Conservation (phyloP, 30 jellyfish, hydroid and myxozoan species). For the Aurelia aurita complex sp. Pacific region DNA sequence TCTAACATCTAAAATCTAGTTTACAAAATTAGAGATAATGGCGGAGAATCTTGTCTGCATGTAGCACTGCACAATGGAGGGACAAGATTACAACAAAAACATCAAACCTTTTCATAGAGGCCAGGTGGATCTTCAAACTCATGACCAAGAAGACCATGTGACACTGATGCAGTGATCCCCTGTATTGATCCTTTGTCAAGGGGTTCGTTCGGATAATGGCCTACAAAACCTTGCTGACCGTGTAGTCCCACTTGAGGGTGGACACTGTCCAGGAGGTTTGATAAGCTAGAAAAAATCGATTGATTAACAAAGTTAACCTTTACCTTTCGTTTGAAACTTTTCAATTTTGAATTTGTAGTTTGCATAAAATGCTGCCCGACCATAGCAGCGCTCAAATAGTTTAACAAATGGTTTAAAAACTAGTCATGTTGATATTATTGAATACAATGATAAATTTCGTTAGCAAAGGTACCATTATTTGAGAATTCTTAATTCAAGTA, state of each 20-base stretch:
- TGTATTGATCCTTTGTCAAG: constrained; percentile 73
- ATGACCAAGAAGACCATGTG: constrained; percentile 75
- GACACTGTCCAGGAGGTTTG: constrained; percentile 80
- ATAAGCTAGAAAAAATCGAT: constrained; percentile 35
- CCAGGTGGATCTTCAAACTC: constrained; percentile 95
- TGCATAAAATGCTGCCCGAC: no score
- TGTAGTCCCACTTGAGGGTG: constrained; percentile 65
- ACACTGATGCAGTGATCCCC: constrained; percentile 50
- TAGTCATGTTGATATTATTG: no score
- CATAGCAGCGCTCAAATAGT: no score
- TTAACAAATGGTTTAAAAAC: no score
- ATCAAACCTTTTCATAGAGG: constrained; percentile 83
- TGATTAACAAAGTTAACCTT: no score
- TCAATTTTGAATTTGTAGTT: no score
- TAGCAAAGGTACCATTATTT: no score
- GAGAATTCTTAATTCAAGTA: no score
- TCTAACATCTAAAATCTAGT: no score
- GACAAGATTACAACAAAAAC: background rate
- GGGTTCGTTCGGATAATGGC: constrained; percentile 60
- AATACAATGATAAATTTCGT: no score
- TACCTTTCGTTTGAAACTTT: no score
- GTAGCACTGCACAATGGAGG: background rate
- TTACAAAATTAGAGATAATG: no score
- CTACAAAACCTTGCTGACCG: constrained; percentile 51
- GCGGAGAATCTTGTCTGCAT: background rate